phyloP scores from a whole-genome alignment of 2,113 vertebrate species.

The Aphelocoma coerulescens region DNA sequence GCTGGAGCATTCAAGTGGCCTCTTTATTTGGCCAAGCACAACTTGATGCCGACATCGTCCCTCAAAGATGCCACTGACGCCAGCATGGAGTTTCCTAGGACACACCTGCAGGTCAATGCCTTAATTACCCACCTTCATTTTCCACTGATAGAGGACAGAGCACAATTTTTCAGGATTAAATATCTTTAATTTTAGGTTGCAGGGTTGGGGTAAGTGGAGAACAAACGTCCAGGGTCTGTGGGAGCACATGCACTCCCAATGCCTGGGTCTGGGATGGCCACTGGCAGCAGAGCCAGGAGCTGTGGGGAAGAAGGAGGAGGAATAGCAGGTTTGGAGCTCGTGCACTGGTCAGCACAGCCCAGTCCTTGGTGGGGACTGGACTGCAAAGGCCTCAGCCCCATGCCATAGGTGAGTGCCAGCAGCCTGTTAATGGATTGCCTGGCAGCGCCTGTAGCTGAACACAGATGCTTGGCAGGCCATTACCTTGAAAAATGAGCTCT shows the following conservation, averaged over 20 bases:
- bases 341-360: background rate
- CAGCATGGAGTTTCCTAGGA: background rate
- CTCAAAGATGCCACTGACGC: background rate
- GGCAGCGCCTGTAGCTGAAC: slow-evolving; percentile 19
- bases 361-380: background rate
- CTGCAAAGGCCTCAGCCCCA: background rate
- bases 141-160: background rate
- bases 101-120: background rate
- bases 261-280: background rate
- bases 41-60: background rate
- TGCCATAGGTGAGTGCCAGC: slow-evolving; percentile 8
- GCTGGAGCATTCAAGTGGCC: background rate
- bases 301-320: background rate
- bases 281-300: background rate
- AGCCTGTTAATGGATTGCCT: background rate
- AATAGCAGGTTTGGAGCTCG: background rate
- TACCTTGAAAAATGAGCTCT: slow-evolving; percentile 70
- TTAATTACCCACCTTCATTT: background rate
- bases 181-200: background rate
- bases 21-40: background rate
- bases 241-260: fast-evolving
- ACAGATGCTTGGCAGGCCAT: slow-evolving; percentile 59
- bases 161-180: background rate
- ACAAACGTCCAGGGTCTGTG: fast-evolving
- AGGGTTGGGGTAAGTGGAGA: background rate